Evolutionary conservation across 2,888 invertebrate genomes (phyloP).

Genomic region (Lymantria monacha): DNA sequence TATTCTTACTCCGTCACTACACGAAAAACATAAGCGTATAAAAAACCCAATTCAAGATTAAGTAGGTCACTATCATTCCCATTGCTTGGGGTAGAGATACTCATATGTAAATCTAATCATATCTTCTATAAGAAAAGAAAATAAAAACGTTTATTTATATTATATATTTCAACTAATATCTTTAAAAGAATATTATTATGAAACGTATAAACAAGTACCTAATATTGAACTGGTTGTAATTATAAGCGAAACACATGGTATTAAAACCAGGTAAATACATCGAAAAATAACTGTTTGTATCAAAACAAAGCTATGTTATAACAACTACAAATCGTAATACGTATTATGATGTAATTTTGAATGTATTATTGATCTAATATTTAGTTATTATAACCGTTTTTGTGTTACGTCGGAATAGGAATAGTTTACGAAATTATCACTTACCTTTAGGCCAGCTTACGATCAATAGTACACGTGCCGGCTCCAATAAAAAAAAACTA

Average conservation of each 20-base stretch:
- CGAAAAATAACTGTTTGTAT: neutral
- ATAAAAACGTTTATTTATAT: too few species aligned
- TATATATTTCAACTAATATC: too few species aligned
- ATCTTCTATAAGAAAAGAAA: too few species aligned
- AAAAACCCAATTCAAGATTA: too few species aligned
- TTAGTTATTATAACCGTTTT: neutral
- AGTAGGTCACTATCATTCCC: too few species aligned
- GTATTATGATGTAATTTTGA: neutral
- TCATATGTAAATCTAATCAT: too few species aligned
- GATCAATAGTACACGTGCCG: constrained; percentile 66
- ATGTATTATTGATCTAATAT: neutral
- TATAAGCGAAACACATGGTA: too few species aligned
- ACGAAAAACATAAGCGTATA: neutral
- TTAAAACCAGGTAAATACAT: too few species aligned
- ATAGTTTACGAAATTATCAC: constrained; percentile 20
- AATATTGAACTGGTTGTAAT: too few species aligned
- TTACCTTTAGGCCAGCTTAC: constrained; percentile 43
- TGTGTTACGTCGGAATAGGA: neutral
- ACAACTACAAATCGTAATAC: neutral
- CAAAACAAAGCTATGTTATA: neutral
- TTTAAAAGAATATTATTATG: too few species aligned
- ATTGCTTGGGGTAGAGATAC: too few species aligned
- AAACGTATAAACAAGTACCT: too few species aligned
- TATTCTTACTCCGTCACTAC: neutral
- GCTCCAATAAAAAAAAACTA: constrained; percentile 42